Conservation (phyloP, 1,140 invertebrate genomes). For the Drosophila melanica region DNA sequence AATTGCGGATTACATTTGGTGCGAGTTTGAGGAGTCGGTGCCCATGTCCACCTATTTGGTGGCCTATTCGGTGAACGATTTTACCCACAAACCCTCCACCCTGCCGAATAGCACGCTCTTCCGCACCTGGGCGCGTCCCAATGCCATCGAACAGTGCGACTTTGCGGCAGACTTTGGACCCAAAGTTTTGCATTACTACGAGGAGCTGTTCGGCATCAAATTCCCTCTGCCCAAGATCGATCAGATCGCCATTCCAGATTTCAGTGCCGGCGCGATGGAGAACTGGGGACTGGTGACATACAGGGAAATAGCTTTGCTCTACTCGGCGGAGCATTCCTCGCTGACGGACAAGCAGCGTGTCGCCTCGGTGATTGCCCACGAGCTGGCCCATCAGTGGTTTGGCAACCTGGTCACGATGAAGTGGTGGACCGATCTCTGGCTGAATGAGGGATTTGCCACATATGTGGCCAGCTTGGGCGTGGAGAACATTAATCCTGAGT, state of each 20-base stretch:
- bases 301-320: slow-evolving; percentile 78
- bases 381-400: slow-evolving; percentile 93
- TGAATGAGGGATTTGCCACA: slow-evolving; percentile 95
- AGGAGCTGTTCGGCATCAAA: slow-evolving; percentile 89
- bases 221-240: slow-evolving; percentile 89
- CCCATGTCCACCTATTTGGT: slow-evolving; percentile 94
- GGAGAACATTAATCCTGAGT: slow-evolving; percentile 86
- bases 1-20: slow-evolving; percentile 86
- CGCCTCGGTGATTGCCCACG: slow-evolving; percentile 89
- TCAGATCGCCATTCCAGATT: slow-evolving; percentile 92
- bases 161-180: slow-evolving; percentile 87
- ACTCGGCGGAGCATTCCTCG: slow-evolving; percentile 85
- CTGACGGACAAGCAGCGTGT: slow-evolving; percentile 87
- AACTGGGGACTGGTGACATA: slow-evolving; percentile 88
- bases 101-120: slow-evolving; percentile 89
- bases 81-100: slow-evolving; percentile 87
- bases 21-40: slow-evolving; percentile 88
- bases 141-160: slow-evolving; percentile 88
- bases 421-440: slow-evolving; percentile 94
- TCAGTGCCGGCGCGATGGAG: slow-evolving; percentile 90
- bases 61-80: slow-evolving; percentile 91
- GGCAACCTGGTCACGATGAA: slow-evolving; percentile 90
- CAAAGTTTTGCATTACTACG: slow-evolving; percentile 87
- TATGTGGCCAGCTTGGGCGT: slow-evolving; percentile 88
- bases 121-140: slow-evolving; percentile 86